Conservation (phyloP, 2,797 vertebrate species). For the Hippoglossus hippoglossus region DNA sequence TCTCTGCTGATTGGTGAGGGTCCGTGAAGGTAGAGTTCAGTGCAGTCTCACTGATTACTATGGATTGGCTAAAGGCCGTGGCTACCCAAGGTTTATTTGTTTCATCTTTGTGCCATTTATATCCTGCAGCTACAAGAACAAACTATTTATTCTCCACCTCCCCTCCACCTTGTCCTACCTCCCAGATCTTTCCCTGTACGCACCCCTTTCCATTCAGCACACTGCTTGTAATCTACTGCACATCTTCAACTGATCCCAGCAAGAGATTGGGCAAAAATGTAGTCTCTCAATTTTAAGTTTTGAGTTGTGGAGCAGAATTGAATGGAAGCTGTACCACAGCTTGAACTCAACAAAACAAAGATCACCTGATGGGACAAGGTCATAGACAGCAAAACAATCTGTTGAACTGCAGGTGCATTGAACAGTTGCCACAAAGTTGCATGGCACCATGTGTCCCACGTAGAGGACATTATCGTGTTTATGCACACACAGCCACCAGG, state of each 20-base stretch:
- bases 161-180: constrained; percentile 15
- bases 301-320: constrained; percentile 27
- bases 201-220: constrained; percentile 39
- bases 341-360: constrained; percentile 21
- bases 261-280: constrained; percentile 26
- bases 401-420: constrained; percentile 27
- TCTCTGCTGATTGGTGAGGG: constrained; percentile 77
- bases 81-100: constrained; percentile 81
- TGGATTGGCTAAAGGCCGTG: constrained; percentile 76
- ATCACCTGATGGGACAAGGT: constrained; percentile 29
- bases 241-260: constrained; percentile 13
- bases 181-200: constrained; percentile 23
- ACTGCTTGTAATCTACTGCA: constrained; percentile 27
- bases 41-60: constrained; percentile 83
- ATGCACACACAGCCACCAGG: constrained; percentile 24
- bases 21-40: constrained; percentile 77
- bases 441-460: neutral
- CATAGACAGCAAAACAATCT: constrained; percentile 24
- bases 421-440: constrained; percentile 34
- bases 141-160: constrained; percentile 60
- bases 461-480: constrained; percentile 23
- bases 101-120: constrained; percentile 83
- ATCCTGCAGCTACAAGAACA: constrained; percentile 71
- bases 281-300: neutral
- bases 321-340: constrained; percentile 8